Base-by-base conservation (phyloP, 2,797 vertebrate genomes). In the Pangasius djambal region DNA sequence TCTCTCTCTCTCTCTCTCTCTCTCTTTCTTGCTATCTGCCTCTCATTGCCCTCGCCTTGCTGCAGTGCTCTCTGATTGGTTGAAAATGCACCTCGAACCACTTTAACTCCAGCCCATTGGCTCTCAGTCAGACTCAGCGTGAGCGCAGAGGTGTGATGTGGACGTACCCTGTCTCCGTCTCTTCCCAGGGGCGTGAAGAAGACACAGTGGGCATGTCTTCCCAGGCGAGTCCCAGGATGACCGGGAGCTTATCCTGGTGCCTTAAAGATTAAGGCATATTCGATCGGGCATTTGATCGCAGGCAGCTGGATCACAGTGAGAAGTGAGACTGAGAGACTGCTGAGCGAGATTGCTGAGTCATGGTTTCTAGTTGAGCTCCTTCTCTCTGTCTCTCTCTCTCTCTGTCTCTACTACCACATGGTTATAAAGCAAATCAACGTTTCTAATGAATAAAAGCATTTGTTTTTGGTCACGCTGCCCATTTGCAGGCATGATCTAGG, bases 31-130 rank as follows among this genome's bases (percentile, higher is more conserved):
- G 20, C 74, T 59, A 84, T 86, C 50, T 63, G 83, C 44, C 86
- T 78, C 92, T 89, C 90, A 91, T 89, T 89, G 91, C 93, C 92
- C 93, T 91, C 91, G 92, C 92, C 94, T 93, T 95, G 94, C 95
- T 95, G 95, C 95, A 95, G 94, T 95, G 92, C 83, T 90, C 89
- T 93, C 91, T 92, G 95, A 96, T 96, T 96, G 94, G 95, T 83
- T 88, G 78, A 92, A 92, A 87, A 86, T 89, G 72, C 77, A 90
- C 92, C 93, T 96, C 94, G 93, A 94, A 93, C 95, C 92, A 92
- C 91, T 93, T 92, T 91, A 94, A 83, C 92, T 92, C 91, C 86
- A 86, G 28, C 77, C 91, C 89, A 96, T 95, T 96, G 94, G 95
- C 93, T 94, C 88, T 69, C 87, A 89, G 87, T 86, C 88, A 88